Conservation (phyloP, 2,113 vertebrate genomes). For the Otis tarda region DNA sequence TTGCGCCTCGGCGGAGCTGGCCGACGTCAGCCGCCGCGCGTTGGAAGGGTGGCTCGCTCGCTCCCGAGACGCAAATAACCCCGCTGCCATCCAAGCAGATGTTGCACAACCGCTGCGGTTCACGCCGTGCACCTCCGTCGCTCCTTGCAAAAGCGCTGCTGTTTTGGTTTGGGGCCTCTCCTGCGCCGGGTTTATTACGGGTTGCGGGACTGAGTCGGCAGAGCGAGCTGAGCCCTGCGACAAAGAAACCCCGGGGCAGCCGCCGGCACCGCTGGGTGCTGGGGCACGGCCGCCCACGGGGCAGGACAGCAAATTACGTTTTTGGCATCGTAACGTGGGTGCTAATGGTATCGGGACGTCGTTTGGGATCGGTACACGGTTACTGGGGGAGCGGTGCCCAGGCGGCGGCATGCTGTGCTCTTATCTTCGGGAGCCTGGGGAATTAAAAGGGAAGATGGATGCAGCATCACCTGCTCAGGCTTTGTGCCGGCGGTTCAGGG, state of each 20-base stretch:
- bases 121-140: not conserved
- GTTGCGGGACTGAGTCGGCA: not conserved
- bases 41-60: not conserved
- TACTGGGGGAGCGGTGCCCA: not conserved
- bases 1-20: not conserved
- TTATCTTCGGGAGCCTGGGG: not conserved
- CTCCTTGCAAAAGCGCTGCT: not conserved
- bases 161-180: not conserved
- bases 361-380: accelerated
- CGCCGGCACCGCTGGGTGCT: accelerated
- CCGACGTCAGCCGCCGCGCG: not conserved
- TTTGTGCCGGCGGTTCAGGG: not conserved
- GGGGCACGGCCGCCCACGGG: accelerated
- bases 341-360: accelerated
- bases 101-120: not conserved
- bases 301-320: accelerated
- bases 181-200: not conserved
- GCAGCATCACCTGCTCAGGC: not conserved
- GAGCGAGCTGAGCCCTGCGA: not conserved
- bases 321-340: accelerated
- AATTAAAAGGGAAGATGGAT: not conserved
- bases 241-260: not conserved
- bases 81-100: not conserved
- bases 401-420: accelerated
- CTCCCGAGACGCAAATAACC: not conserved